phyloP scores from a whole-genome alignment of 2,113 vertebrate genomes.

The Dascyllus trimaculatus region DNA sequence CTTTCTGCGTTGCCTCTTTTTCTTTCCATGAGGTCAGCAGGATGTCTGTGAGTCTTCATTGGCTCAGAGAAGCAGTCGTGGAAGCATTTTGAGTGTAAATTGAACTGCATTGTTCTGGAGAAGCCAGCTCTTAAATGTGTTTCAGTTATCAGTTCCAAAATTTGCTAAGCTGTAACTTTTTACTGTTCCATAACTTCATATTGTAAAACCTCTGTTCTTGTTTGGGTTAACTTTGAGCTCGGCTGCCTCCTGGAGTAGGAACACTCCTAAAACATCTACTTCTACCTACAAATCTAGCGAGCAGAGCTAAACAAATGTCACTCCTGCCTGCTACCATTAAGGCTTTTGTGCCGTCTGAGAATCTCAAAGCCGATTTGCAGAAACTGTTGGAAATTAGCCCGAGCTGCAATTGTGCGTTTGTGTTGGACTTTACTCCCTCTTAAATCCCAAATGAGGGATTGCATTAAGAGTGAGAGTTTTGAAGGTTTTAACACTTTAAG shows the following conservation, averaged over 20 bases:
- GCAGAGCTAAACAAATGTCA: conserved; percentile 18
- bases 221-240: conserved; percentile 16
- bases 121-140: conserved; percentile 32
- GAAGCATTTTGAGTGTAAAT: conserved; percentile 31
- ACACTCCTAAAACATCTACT: conserved; percentile 5
- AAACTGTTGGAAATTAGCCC: conserved; percentile 65
- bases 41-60: conserved; percentile 26
- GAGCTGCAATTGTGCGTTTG: conserved; percentile 55
- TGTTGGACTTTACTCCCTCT: conserved; percentile 70
- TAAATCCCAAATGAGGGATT: conserved; percentile 73
- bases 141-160: conserved; percentile 60
- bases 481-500: conserved; percentile 63
- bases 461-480: conserved; percentile 56
- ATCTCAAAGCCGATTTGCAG: conserved; percentile 69
- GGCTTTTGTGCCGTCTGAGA: conserved; percentile 57
- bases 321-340: background rate
- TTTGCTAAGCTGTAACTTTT: conserved; percentile 47
- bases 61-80: conserved; percentile 6
- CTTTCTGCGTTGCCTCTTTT: conserved; percentile 17
- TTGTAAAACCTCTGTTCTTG: conserved; percentile 48
- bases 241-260: background rate
- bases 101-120: conserved; percentile 38
- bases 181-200: conserved; percentile 55
- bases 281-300: conserved; percentile 38
- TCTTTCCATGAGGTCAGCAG: conserved; percentile 50